A percentile compares a stretch with the other conserved stretches of the same genome.
Evolutionary conservation across 2,888 invertebrate genomes (phyloP).

Genomic region (Cybosia mesomella): DNA sequence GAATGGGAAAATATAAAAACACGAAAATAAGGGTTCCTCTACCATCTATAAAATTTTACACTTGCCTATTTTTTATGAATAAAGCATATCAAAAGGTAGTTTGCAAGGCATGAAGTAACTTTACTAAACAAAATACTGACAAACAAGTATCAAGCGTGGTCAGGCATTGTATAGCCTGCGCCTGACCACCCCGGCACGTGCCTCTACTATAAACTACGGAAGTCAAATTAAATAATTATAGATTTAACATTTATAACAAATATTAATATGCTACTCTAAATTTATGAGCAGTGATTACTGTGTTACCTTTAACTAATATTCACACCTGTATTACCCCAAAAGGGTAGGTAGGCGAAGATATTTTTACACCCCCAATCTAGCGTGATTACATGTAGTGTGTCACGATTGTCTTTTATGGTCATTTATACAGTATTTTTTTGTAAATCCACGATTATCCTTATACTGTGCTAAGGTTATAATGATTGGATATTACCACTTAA

Average conservation of each 20-base stretch:
- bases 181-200: conserved; percentile 63
- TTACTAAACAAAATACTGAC: background rate
- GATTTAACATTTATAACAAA: conserved; percentile 52
- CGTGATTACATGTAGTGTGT: background rate
- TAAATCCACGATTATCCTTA: too few relatives aligned
- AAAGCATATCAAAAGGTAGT: background rate
- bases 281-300: background rate
- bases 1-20: background rate
- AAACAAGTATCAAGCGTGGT: conserved; percentile 49
- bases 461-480: too few relatives aligned
- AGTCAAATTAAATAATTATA: conserved; percentile 72
- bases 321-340: background rate
- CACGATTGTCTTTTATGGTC: too few relatives aligned
- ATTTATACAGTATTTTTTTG: too few relatives aligned
- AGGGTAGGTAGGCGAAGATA: background rate
- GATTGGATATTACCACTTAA: too few relatives aligned
- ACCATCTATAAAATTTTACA: too few relatives aligned
- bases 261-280: conserved; percentile 17
- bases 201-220: conserved; percentile 69
- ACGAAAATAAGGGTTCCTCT: too few relatives aligned
- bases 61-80: too few relatives aligned
- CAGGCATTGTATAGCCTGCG: conserved; percentile 26
- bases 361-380: background rate
- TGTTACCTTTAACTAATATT: background rate
- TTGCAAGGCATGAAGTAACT: background rate